phyloP scores from a whole-genome alignment of 92 coral and sea anemone genomes.

The Paragorgia papillata region DNA sequence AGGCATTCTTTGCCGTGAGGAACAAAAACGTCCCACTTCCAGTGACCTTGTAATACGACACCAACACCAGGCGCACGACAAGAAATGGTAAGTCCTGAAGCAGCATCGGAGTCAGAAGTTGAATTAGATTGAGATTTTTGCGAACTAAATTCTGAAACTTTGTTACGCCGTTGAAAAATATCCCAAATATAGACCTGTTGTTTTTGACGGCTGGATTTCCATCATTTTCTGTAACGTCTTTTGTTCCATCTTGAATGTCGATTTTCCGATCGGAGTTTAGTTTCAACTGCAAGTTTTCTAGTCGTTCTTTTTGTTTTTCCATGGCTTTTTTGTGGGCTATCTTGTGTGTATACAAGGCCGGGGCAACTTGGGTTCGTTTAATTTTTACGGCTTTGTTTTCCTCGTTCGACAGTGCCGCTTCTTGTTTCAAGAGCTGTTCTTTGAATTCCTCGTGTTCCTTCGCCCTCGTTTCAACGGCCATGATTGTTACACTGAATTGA shows the following conservation, averaged over 20 bases:
- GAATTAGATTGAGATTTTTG: constrained; percentile 70
- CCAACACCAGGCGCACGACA: constrained; percentile 76
- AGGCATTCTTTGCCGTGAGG: constrained; percentile 87
- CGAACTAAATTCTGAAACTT: constrained; percentile 46
- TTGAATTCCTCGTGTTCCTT: constrained; percentile 85
- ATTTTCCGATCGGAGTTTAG: constrained; percentile 45
- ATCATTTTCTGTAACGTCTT: neutral
- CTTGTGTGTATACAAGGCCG: constrained; percentile 81
- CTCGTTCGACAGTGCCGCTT: constrained; percentile 69
- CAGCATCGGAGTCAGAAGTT: constrained; percentile 80
- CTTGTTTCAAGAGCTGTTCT: constrained; percentile 60
- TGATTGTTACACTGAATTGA: constrained; percentile 81
- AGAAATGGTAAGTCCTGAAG: constrained; percentile 93
- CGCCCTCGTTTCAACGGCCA: constrained; percentile 81
- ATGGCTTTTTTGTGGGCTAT: constrained; percentile 72
- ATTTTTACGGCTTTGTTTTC: constrained; percentile 58
- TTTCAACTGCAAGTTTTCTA: constrained; percentile 71
- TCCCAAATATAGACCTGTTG: constrained; percentile 23
- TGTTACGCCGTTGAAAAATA: constrained; percentile 29
- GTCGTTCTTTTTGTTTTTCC: constrained; percentile 37
- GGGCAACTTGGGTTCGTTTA: constrained; percentile 76
- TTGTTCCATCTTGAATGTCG: constrained; percentile 32
- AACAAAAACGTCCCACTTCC: constrained; percentile 80
- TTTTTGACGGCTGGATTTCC: neutral
- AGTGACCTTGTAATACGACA: constrained; percentile 78